Evolutionary conservation across 2,888 invertebrate species (phyloP), one percentile per base, ranked within the genome.

Genomic region (Acanthopleura granulata): DNA sequence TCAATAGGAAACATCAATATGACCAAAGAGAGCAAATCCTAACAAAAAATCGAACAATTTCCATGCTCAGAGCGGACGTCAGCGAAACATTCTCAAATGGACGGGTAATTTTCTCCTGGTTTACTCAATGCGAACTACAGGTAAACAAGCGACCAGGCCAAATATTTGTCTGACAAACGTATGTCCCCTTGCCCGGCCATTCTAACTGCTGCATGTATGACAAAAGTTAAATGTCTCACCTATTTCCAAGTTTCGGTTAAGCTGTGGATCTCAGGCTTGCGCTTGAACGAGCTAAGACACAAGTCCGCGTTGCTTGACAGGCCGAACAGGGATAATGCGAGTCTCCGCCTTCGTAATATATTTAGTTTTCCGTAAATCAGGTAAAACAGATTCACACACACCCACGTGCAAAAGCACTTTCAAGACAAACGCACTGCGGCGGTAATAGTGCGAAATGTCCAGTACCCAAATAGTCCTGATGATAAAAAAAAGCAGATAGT

Each of bases 221-320:
- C 29, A 66, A 66, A 66, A 66, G 66, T 66, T 66, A 27, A 66
- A 25, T 66, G 16, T 66, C 66, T 66, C 66, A 66, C 66, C 66
- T 66, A 3, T 3, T 40, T 40, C 9, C 40, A 9, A 40, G 40
- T 9, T 9, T 40, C 40, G 40, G 40, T 40, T 40, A 40, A 22
- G 66, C 66, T 16, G 4, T 66, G 16, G 66, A 25, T 27, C 16
- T 66, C 18, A 12, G 66, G 66, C 22, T 27, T 16, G 25, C 6
- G 18, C 66, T 27, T 27, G 3, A 1, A 27, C 29, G 3, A n/a
- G n/a, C n/a, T n/a, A n/a, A n/a, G n/a, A n/a, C n/a, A n/a, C n/a
- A n/a, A n/a, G 29, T 27, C 29, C 14, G 22, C 22, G 12, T 27
- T n/a, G 57, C 3, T 22, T 57, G 57, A 18, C 22, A 57, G 57